Percentiles rank a stretch among this genome's conserved stretches.
These are phyloP conservation scores for Xenopus petersii DNA, from an alignment of 2,797 vertebrate species.

Conservation along the genomic window DNA sequence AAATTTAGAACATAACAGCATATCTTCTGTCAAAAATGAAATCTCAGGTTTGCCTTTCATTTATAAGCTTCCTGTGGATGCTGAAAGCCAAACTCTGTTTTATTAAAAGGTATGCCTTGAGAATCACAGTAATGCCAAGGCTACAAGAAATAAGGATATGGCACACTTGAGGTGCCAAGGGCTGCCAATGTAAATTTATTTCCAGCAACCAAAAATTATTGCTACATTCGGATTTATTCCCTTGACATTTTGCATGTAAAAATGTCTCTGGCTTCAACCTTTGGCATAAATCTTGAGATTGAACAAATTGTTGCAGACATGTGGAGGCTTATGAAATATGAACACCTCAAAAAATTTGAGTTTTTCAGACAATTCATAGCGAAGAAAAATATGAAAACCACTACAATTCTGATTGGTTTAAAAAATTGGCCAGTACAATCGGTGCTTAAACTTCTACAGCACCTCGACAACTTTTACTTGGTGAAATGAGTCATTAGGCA, in stretches of 20 bases:
- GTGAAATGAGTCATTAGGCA: too few relatives aligned
- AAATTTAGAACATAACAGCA: constrained; percentile 61
- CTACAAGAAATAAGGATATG: constrained; percentile 51
- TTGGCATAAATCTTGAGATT: constrained; percentile 47
- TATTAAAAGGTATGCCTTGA: constrained; percentile 53
- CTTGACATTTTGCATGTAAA: constrained; percentile 15
- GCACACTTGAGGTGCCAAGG: constrained; percentile 36
- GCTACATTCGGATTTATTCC: constrained; percentile 28
- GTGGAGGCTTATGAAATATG: background rate
- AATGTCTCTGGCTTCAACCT: background rate
- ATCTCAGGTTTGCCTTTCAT: constrained; percentile 59
- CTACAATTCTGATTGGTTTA: too few relatives aligned
- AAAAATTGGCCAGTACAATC: too few relatives aligned
- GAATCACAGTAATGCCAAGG: constrained; percentile 55
- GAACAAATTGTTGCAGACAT: constrained; percentile 32
- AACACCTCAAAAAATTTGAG: too few relatives aligned
- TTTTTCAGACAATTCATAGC: too few relatives aligned
- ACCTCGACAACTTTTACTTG: too few relatives aligned
- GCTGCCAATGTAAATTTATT: constrained; percentile 21
- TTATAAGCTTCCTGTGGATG: constrained; percentile 59
- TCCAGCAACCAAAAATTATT: constrained; percentile 43
- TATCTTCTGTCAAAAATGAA: constrained; percentile 44
- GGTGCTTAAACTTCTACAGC: too few relatives aligned
- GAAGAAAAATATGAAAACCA: too few relatives aligned
- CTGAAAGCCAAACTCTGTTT: constrained; percentile 57